Conservation (phyloP, 2,113 vertebrate species). For the Tricholaema leucomelas region DNA sequence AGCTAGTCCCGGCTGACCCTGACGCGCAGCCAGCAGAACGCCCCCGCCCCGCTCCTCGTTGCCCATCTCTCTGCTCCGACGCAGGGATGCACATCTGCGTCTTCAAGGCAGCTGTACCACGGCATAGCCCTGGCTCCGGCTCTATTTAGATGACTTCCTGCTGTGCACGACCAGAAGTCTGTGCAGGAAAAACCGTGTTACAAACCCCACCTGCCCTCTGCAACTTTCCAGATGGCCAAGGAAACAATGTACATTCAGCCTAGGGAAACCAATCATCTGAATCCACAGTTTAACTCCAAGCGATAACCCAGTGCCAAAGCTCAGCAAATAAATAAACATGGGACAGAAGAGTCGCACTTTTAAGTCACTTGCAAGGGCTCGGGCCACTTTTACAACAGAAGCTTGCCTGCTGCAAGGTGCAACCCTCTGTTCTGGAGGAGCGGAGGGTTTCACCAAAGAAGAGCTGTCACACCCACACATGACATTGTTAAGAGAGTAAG, state of each 20-base stretch:
- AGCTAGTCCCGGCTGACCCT: fast-evolving
- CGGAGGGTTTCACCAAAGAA: background rate
- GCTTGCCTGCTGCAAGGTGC: background rate
- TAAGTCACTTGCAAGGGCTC: background rate
- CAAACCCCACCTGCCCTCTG: background rate
- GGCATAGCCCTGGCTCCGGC: fast-evolving
- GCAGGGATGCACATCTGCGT: fast-evolving
- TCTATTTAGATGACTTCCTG: background rate
- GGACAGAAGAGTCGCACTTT: background rate
- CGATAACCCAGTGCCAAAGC: background rate
- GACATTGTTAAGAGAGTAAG: background rate
- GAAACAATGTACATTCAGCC: fast-evolving
- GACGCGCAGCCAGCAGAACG: fast-evolving
- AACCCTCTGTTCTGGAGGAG: background rate
- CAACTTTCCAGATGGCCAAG: background rate
- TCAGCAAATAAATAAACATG: background rate
- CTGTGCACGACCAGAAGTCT: background rate
- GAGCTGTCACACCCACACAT: background rate
- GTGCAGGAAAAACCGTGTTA: background rate
- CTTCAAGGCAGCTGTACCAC: background rate
- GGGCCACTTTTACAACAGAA: background rate
- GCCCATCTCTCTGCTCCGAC: background rate
- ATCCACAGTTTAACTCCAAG: background rate
- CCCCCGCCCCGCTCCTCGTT: background rate
- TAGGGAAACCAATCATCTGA: background rate